Evolutionary conservation across 2,888 invertebrate genomes (phyloP), one percentile per base, ranked within the genome.

Genomic region (Rotaria sp.): DNA sequence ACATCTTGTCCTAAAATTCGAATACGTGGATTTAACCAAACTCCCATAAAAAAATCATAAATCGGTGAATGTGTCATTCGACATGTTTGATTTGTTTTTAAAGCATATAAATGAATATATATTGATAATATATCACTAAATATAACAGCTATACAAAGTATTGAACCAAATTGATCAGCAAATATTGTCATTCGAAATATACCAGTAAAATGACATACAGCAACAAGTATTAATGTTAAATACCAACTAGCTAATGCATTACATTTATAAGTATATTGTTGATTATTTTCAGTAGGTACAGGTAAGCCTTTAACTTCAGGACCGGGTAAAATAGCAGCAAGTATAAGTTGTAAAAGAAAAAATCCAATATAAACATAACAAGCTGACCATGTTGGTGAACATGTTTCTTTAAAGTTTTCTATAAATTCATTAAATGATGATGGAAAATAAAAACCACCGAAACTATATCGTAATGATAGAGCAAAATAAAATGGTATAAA

Each of bases 41-140:
- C 92, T 3, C 95, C 95, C 91, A 94, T 93, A 90, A 94, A 94
- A 90, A 94, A 94, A 89, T 94, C 94, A 90, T 94, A 94, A 84
- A 89, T 52, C 11, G 35, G 52, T 10, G 41, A 41, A 80, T 80
- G 24, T 3, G 80, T 15, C 80, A 80, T 80, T 8, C 80, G 80
- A 80, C 80, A 80, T 26, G 80, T 80, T 80, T 80, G 80, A 21
- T 45, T 45, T 0, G 80, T 80, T 80, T n/a, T 2, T 15, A 80
- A 5, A 10, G 80, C 80, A 45, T 80, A 45, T n/a, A 80, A 80
- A 80, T 80, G 80, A 45, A 80, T 80, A n/a, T n/a, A 5, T 26
- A 80, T 21, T 26, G 80, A 80, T 41, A 80, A 21, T n/a, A 80
- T 45, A n/a, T 80, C 80, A 45, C 45, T 45, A 11, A 26, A 80